These are phyloP conservation scores for Hystrix cristata DNA, from an alignment of 2,113 vertebrate species.

Conservation along the genomic window DNA sequence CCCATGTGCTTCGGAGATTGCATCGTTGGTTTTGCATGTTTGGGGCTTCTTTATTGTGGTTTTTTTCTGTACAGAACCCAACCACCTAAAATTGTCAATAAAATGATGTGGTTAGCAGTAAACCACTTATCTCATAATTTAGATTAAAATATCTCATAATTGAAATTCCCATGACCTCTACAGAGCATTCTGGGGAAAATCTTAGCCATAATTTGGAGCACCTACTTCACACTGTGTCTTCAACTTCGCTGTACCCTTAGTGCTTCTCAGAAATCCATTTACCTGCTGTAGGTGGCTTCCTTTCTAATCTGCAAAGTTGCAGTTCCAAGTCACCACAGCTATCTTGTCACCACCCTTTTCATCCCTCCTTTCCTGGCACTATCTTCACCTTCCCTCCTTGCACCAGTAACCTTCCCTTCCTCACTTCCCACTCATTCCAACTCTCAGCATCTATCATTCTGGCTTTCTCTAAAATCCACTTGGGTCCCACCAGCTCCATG, in stretches of 20 bases:
- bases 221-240: background rate
- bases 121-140: background rate
- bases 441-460: background rate
- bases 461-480: background rate
- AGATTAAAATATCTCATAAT: background rate
- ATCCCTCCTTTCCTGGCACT: background rate
- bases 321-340: background rate
- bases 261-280: background rate
- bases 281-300: background rate
- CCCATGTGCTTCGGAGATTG: conserved; percentile 84
- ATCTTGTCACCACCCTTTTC: background rate
- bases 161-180: background rate
- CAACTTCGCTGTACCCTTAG: background rate
- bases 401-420: background rate
- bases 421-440: background rate
- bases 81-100: conserved; percentile 81
- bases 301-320: background rate
- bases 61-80: conserved; percentile 85
- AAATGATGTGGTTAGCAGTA: background rate
- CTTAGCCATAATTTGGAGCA: background rate
- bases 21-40: conserved; percentile 87
- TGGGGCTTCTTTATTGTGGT: conserved; percentile 86
- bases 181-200: background rate
- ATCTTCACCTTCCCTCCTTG: background rate
- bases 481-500: background rate